Percentiles rank a stretch among this genome's conserved stretches.
These are phyloP conservation scores for Punctoribates punctum DNA, from an alignment of 2,888 invertebrate genomes.

Conservation along the genomic window DNA sequence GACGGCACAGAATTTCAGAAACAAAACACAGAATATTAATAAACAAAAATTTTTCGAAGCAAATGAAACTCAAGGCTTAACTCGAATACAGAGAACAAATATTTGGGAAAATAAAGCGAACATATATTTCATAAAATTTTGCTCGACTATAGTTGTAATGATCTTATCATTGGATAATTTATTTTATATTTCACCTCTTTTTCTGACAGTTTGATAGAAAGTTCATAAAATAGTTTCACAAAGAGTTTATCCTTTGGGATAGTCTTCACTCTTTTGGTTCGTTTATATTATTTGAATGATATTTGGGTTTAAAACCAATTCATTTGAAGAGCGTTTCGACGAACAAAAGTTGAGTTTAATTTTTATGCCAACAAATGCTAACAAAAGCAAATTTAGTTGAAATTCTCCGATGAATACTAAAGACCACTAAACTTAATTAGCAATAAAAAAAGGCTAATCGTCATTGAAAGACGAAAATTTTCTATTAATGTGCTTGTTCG, in stretches of 20 bases:
- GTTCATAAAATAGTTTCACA: not conserved
- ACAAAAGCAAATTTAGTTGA: not conserved
- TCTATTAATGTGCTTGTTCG: not conserved
- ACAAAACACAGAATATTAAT: too few relatives aligned
- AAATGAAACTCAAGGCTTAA: too few relatives aligned
- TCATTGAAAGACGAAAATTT: not conserved
- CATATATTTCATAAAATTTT: too few relatives aligned
- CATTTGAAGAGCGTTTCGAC: too few relatives aligned
- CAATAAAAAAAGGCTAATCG: not conserved
- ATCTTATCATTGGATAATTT: slow-evolving; percentile 24
- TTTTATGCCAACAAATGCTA: not conserved
- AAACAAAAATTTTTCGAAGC: not conserved
- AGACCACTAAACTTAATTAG: not conserved
- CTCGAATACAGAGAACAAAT: not conserved
- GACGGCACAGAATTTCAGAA: not conserved
- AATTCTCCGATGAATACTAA: not conserved
- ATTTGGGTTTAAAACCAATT: too few relatives aligned
- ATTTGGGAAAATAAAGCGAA: not conserved
- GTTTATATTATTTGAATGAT: too few relatives aligned
- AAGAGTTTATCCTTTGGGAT: not conserved
- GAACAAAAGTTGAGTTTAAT: not conserved
- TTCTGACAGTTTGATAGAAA: not conserved
- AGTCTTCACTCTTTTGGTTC: too few relatives aligned
- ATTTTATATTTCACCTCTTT: not conserved
- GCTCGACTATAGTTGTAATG: not conserved